Evolutionary conservation across 1,140 invertebrate genomes (phyloP).

Genomic region (Copidosoma floridanum): DNA sequence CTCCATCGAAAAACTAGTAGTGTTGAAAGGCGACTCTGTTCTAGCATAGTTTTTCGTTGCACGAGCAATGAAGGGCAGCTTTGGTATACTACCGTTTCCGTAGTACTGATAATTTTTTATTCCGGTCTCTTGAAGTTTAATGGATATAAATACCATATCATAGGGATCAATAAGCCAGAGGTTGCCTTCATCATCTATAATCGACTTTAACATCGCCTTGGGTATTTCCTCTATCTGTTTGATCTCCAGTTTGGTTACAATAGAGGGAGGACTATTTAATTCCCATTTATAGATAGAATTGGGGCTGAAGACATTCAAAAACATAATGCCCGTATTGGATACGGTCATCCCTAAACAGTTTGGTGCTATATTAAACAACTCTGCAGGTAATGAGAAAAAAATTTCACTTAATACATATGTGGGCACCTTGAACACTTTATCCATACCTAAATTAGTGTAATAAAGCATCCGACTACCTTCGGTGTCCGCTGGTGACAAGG

Average conservation of each 20-base stretch:
- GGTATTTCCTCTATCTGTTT: conserved; percentile 64
- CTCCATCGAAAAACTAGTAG: no score
- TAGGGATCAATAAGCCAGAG: conserved; percentile 61
- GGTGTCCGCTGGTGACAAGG: conserved; percentile 60
- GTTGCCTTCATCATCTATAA: conserved; percentile 64
- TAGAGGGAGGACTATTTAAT: conserved; percentile 47
- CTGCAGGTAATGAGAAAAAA: no score
- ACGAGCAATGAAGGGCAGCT: no score
- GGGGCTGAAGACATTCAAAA: conserved; percentile 65
- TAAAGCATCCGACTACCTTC: conserved; percentile 56
- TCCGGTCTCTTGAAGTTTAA: conserved; percentile 59
- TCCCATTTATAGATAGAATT: conserved; percentile 69
- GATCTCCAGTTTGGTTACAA: conserved; percentile 60
- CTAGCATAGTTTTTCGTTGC: no score
- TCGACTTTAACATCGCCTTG: conserved; percentile 71
- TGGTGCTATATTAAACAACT: conserved; percentile 48
- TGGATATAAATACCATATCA: conserved; percentile 62
- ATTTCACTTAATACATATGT: no score
- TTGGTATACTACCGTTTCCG: conserved; percentile 46
- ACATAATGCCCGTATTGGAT: conserved; percentile 65
- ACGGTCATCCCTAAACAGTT: conserved; percentile 68
- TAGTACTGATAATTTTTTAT: conserved; percentile 66
- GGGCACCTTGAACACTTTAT: conserved; percentile 62
- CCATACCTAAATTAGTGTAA: conserved; percentile 65
- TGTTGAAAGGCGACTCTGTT: no score